phyloP scores from a whole-genome alignment of 2,797 vertebrate species.

The Lophius americanus region DNA sequence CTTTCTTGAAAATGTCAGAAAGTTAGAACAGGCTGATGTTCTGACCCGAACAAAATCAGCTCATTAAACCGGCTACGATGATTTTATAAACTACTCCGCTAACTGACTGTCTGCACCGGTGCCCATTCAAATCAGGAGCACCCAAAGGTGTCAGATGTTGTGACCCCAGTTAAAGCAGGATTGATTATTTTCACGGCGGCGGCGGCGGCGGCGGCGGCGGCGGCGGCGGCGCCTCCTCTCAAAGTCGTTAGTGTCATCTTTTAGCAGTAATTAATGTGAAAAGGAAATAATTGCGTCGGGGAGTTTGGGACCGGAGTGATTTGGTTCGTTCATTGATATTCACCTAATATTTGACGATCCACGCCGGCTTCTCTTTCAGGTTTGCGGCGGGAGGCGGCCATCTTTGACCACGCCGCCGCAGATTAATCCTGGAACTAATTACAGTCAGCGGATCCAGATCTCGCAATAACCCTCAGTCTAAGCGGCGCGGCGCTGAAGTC shows the following conservation, averaged over 20 bases:
- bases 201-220: slow-evolving; percentile 62
- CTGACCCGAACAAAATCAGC: too few species aligned
- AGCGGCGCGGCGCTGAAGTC: slow-evolving; percentile 31
- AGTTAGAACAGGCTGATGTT: too few species aligned
- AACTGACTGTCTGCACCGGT: neutral
- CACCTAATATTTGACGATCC: slow-evolving; percentile 85
- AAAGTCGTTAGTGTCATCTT: slow-evolving; percentile 95
- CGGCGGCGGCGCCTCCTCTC: slow-evolving; percentile 79
- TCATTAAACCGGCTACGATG: too few species aligned
- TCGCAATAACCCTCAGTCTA: slow-evolving; percentile 73
- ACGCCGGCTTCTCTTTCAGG: slow-evolving; percentile 74
- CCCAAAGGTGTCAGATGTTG: slow-evolving; percentile 55
- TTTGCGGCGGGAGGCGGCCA: slow-evolving; percentile 76
- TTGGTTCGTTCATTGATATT: slow-evolving; percentile 88
- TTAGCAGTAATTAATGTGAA: slow-evolving; percentile 95
- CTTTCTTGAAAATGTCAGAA: too few species aligned
- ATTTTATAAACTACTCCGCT: too few species aligned
- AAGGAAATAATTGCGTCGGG: slow-evolving; percentile 94
- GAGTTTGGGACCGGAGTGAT: slow-evolving; percentile 86
- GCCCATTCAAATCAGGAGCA: slow-evolving; percentile 38
- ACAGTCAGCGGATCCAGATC: slow-evolving; percentile 75
- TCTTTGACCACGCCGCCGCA: slow-evolving; percentile 67
- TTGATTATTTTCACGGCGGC: slow-evolving; percentile 81
- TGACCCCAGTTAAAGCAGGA: slow-evolving; percentile 76
- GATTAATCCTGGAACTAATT: slow-evolving; percentile 86